These are phyloP conservation scores for Timema podura DNA, from an alignment of 2,888 invertebrate species.

Conservation along the genomic window DNA sequence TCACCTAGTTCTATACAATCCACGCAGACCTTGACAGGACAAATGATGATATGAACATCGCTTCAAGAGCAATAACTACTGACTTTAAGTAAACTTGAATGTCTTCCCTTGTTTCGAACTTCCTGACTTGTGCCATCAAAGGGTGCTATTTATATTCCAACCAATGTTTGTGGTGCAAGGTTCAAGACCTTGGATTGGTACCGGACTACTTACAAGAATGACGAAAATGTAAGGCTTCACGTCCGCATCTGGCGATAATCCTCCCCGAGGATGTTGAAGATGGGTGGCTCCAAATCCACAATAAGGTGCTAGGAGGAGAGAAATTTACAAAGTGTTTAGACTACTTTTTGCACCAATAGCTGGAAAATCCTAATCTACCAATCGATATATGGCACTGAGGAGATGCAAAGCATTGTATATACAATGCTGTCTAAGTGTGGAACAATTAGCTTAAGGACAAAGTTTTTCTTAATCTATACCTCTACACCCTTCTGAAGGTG, in stretches of 20 bases:
- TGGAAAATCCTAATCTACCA: not conserved
- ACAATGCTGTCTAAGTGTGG: not conserved
- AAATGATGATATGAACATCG: not conserved
- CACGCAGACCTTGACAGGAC: not conserved
- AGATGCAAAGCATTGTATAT: no score
- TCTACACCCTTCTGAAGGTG: constrained; percentile 1
- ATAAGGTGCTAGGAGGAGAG: not conserved
- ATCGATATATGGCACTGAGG: not conserved
- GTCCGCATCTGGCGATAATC: not conserved
- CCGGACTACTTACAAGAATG: not conserved
- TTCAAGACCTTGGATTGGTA: constrained; percentile 1
- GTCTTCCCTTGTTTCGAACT: no score
- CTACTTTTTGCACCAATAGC: not conserved
- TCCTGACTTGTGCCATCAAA: not conserved
- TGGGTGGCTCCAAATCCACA: not conserved
- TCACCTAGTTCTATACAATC: not conserved
- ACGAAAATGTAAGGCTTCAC: constrained; percentile 1
- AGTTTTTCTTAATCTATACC: not conserved
- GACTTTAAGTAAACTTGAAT: no score
- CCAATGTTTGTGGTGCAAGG: not conserved
- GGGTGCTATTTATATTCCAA: not conserved
- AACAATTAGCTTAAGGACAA: not conserved
- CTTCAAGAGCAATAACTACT: no score
- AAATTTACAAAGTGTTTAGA: not conserved
- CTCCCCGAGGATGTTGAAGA: not conserved